Conservation (phyloP, 2,113 vertebrate genomes). For the Muntiacus reevesi region DNA sequence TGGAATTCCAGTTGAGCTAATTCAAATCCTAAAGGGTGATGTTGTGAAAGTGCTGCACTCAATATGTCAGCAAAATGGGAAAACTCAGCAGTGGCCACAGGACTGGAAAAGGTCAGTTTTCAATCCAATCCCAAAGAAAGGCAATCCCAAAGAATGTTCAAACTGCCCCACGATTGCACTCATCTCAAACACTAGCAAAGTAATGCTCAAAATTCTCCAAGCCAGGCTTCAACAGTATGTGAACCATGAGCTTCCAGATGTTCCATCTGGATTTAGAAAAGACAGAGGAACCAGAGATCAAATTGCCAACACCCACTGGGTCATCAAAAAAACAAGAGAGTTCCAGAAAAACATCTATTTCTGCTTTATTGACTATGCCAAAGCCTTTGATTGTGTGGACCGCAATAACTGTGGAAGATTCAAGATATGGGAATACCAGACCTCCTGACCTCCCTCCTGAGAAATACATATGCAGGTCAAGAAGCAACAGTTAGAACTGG, state of each 20-base stretch:
- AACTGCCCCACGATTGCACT: fast-evolving
- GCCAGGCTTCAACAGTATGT: background rate
- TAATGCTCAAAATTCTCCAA: background rate
- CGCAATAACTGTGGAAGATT: background rate
- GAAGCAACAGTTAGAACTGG: background rate
- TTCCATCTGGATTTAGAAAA: background rate
- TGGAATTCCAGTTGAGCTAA: background rate
- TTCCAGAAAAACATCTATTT: background rate
- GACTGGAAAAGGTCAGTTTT: background rate
- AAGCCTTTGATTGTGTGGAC: background rate
- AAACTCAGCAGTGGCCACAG: background rate
- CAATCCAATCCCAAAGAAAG: background rate
- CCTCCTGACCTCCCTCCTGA: background rate
- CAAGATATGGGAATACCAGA: background rate
- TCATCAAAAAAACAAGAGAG: background rate
- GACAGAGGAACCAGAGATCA: background rate
- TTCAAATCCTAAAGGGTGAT: background rate
- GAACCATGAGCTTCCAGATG: background rate
- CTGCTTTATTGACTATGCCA: background rate
- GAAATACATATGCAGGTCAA: background rate
- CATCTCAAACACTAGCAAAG: background rate
- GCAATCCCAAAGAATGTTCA: background rate
- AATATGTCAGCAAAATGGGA: background rate
- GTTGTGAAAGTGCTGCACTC: background rate
- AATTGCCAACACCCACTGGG: background rate